Base-by-base conservation (phyloP, 1,140 invertebrate species). In the Tetramorium alpestre region DNA sequence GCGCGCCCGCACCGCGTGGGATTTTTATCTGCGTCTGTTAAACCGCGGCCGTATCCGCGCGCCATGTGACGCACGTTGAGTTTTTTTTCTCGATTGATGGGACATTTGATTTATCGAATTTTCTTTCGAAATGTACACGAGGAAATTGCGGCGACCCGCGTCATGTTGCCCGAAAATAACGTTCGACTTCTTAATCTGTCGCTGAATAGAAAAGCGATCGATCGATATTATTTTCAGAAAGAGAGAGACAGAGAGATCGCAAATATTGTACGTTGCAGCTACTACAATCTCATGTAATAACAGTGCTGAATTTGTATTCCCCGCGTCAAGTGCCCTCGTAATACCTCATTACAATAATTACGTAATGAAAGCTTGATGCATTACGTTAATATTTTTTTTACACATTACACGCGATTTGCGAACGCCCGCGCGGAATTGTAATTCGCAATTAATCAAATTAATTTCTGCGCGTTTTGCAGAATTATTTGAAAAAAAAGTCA, bases 21-120 rank as follows among this genome's bases (percentile, higher is more conserved):
- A 69, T 56, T 81, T 81, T 69, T 81, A 56, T 81, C 77, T 25
- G n/a, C 33, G 22, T 18, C 47, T 56, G 78, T 81, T 70, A 69
- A 80, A 4, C 47, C 47, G 25, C 47, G 33, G 33, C 28, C 7
- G 28, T 47, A 77, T 62, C 8, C 47, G 33, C 56, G n/a, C 44
- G 13, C 44, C 28, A 33, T 18, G 77, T 41, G 47, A 80, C 33
- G 60, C 44, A 22, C 76, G 38, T 22, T 80, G 73, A 76, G 64
- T 13, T 77, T n/a, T 65, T 60, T 65, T 33, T 77, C 3, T n/a
- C 25, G 44, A 65, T 64, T 11, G 60, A 64, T 33, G 41, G 38
- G 2, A n/a, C 8, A 25, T 81, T 38, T 54, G 64, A 70, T 70
- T 70, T 70, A 41, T 69, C 33, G 77, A 25, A 25, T 41, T 44